Evolutionary conservation across 2,113 vertebrate species (phyloP), one percentile per base, ranked within the genome.

Genomic region (Nothocercus nigrocapillus): DNA sequence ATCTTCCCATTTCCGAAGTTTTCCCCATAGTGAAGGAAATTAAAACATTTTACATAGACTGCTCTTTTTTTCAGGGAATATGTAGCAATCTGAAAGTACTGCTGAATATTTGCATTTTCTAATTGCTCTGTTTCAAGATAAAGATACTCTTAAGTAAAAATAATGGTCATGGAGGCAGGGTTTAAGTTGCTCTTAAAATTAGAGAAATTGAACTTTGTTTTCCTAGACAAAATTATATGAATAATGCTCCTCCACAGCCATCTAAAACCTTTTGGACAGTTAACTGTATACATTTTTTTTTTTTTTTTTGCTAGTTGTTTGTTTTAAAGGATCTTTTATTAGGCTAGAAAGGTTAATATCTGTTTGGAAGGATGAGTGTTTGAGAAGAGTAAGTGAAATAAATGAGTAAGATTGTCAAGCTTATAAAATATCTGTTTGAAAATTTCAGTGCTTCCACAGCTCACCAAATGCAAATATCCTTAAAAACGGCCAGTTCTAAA

Each of bases 261-360:
- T 0, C 4, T 53, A 74, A 92, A 89, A 94, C 69, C 36, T 68
- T 10, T 14, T 36, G n/a, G 19, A 68, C 4, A 68, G 68, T 47
- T 67, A 66, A 9, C 44, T 42, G 5, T 2, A 32, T 2, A 7
- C 11, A 15, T 40, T 88, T 89, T 8, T 20, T 11, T 49, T 77
- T 40, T 88, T 89, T 8, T 20, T 11, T 49, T 77, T 19, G 27
- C 27, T 30, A 53, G 11, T 13, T 5, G 3, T 24, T 81, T 86
- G 3, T 21, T 88, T 76, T 44, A 62, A 74, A 67, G 21, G 14
- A 49, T 28, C 10, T 67, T 82, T 82, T 90, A n/a, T 79, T 92
- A 94, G 92, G 75, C 91, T 87, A 95, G 80, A 93, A 76, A 66
- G 75, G 91, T 97, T 97, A 96, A 88, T 95, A 96, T 96, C 93